These are phyloP conservation scores for Malurus melanocephalus DNA, from an alignment of 2,113 vertebrate genomes.

Conservation along the genomic window DNA sequence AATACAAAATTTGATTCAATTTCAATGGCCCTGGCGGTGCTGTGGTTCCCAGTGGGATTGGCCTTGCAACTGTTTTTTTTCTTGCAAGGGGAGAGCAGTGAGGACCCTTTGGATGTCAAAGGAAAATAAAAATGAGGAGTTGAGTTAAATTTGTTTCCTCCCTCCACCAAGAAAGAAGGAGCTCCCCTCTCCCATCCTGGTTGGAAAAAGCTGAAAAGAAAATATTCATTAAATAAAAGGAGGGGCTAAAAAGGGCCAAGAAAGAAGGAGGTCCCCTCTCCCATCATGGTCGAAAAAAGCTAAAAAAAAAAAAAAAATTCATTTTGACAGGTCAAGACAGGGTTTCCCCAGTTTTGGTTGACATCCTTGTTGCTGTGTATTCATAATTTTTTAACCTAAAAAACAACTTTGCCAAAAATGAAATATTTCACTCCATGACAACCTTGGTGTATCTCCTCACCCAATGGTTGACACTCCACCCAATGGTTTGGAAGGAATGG, in stretches of 20 bases:
- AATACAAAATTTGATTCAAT: neutral
- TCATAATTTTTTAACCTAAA: neutral
- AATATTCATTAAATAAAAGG: neutral
- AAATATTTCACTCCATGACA: neutral
- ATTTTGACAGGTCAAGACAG: neutral
- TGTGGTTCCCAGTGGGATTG: neutral
- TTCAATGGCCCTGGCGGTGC: accelerated
- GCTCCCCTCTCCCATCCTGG: neutral
- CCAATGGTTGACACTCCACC: neutral
- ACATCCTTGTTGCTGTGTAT: too few relatives aligned
- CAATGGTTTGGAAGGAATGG: too few relatives aligned
- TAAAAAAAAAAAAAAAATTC: neutral
- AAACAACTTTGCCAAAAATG: neutral
- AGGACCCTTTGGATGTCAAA: accelerated
- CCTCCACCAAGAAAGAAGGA: neutral
- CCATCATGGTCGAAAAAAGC: neutral
- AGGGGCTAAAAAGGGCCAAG: neutral
- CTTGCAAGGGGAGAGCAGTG: neutral
- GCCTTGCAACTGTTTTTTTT: accelerated
- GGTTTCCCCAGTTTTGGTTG: neutral
- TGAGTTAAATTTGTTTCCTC: neutral
- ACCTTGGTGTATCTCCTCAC: neutral
- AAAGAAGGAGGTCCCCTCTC: neutral
- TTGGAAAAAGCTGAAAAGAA: neutral
- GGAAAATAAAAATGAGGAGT: neutral